These are phyloP conservation scores for Ellobium chinense DNA, from an alignment of 2,888 invertebrate genomes.

Conservation along the genomic window DNA sequence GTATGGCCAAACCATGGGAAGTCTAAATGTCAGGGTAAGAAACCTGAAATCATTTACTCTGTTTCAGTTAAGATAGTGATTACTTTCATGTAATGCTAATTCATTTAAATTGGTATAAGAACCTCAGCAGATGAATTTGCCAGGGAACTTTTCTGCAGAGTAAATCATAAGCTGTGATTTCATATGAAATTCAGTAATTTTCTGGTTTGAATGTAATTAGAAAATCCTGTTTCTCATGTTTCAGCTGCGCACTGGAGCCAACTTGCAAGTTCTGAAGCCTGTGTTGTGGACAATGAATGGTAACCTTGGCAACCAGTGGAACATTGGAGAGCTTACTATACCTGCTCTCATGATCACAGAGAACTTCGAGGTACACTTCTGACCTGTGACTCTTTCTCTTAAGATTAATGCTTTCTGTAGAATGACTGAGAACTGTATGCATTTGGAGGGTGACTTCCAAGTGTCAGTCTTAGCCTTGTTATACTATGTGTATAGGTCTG, in stretches of 20 bases:
- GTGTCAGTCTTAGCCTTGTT: too few species aligned
- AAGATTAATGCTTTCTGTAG: too few species aligned
- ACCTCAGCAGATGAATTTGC: not conserved
- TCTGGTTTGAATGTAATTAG: too few species aligned
- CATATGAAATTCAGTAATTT: not conserved
- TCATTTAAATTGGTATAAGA: too few species aligned
- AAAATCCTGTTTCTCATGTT: too few species aligned
- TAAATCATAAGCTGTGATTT: not conserved
- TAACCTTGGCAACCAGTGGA: slow-evolving; percentile 68
- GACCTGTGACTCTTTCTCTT: too few species aligned
- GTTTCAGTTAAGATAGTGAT: too few species aligned
- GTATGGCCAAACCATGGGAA: slow-evolving; percentile 65
- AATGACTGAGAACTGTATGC: too few species aligned
- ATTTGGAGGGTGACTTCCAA: too few species aligned
- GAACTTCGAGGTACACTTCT: slow-evolving; percentile 33
- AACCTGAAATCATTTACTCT: not conserved
- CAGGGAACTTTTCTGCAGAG: not conserved
- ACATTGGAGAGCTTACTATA: slow-evolving; percentile 60
- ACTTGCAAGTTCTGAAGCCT: not conserved
- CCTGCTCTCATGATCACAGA: slow-evolving; percentile 46
- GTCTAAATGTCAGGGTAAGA: slow-evolving; percentile 61
- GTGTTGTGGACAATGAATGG: slow-evolving; percentile 66
- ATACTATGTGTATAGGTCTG: too few species aligned
- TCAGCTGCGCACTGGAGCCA: slow-evolving; percentile 22
- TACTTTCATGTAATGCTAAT: too few species aligned